Evolutionary conservation across 2,797 vertebrate genomes (phyloP).

Genomic region (Pangasius larnaudii): DNA sequence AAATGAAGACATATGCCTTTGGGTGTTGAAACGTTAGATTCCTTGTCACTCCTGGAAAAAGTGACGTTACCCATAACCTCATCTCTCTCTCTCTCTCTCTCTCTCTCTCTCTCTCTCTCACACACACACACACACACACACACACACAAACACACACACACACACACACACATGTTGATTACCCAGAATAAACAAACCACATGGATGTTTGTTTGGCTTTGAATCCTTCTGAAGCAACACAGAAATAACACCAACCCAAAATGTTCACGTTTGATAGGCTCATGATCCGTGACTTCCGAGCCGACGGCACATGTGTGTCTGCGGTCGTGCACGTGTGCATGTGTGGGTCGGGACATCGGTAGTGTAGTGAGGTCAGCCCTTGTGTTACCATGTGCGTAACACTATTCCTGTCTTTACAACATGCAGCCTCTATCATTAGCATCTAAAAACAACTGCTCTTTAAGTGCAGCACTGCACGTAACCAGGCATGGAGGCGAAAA

Average conservation of each 20-base stretch:
- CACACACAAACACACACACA: background rate
- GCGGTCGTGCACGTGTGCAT: constrained; percentile 12
- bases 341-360: background rate
- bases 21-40: background rate
- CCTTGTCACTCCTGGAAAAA: constrained; percentile 49
- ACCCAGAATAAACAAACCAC: constrained; percentile 66
- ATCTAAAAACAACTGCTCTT: constrained; percentile 67
- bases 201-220: constrained; percentile 53
- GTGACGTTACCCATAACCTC: constrained; percentile 42
- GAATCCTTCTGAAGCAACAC: constrained; percentile 38
- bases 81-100: background rate
- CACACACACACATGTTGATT: constrained; percentile 46
- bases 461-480: constrained; percentile 64
- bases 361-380: constrained; percentile 49
- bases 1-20: constrained; percentile 41
- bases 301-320: constrained; percentile 27
- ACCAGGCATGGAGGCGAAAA: constrained; percentile 77
- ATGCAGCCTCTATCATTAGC: constrained; percentile 71
- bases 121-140: background rate
- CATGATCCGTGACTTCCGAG: constrained; percentile 25
- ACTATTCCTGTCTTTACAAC: constrained; percentile 68
- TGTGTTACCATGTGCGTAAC: constrained; percentile 63
- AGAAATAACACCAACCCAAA: constrained; percentile 62
- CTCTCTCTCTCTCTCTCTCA: background rate
- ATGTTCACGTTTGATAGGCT: constrained; percentile 46